Base-by-base conservation (phyloP, 2,888 invertebrate species). In the Callyntrura guangdongensis region DNA sequence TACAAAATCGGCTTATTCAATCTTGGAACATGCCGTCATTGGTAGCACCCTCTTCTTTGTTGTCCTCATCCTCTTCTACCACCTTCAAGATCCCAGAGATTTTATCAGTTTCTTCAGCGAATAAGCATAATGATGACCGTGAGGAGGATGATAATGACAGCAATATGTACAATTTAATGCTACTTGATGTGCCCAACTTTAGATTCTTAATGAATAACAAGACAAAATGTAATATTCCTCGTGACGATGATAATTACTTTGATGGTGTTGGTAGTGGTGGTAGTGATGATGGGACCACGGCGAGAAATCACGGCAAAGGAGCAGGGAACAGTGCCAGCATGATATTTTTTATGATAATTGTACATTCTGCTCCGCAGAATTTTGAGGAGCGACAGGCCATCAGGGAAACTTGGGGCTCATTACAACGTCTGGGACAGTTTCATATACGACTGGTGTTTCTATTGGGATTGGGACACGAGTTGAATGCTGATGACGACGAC, bases 341-440 rank as follows among this genome's bases (percentile, higher is more conserved):
- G 69, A 90, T 94, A 79, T 92, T 92, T 86, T 93, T 94, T 85
- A 90, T 94, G 86, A 94, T 94, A 85, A 91, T 94, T 36, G 94
- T 94, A 25, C 94, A 94, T 69, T 94, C 94, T 9, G 94, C 94
- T 9, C 94, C 94, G 0, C 91, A 93, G 45, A 94, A 94, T 86
- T 93, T 94, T 84, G 92, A 92, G 53, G 94, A 94, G 79, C 92
- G 94, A 11, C 92, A 94, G 67, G 94, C 94, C 27, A 94, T 94
- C 36, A 92, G 94, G 49, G 92, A 92, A 25, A 94, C 94, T 5
- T 94, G 94, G 94, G 94, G 94, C 0, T 92, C 93, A 36, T 92
- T 94, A 27, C 92, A 92, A 25, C 77, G 83, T 4, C 22, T 93
- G 14, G 92, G 92, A 67, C 92, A 92, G 45, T 92, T 89, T 36